A percentile compares a stretch with the other conserved stretches of the same genome.
Conservation (phyloP, 2,888 invertebrate species). For the Sinopyrophorus schimmeli region DNA sequence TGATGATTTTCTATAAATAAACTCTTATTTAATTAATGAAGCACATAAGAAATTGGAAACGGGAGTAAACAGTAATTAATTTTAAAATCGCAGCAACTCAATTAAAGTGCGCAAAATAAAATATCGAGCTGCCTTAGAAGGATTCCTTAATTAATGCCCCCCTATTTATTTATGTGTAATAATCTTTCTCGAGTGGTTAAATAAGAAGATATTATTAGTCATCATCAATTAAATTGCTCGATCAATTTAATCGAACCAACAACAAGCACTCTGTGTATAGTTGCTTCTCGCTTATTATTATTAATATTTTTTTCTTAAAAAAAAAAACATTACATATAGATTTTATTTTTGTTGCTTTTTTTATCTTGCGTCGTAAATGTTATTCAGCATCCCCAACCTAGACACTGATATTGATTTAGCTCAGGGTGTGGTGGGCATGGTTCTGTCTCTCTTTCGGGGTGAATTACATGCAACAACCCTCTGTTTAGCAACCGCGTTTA, state of each 20-base stretch:
- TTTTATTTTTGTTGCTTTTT: conserved; percentile 2
- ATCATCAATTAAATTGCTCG: conserved; percentile 9
- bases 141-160: conserved; percentile 10
- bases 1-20: background rate
- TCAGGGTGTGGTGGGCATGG: conserved; percentile 35
- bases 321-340: no score
- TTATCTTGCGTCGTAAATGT: background rate
- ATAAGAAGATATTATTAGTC: conserved; percentile 11
- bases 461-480: no score
- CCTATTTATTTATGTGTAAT: conserved; percentile 4
- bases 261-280: background rate
- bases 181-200: conserved; percentile 6
- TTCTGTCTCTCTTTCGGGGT: conserved; percentile 19
- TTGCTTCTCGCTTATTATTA: conserved; percentile 1
- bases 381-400: conserved; percentile 38
- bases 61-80: background rate
- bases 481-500: no score
- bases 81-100: conserved; percentile 1
- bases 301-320: no score
- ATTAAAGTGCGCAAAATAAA: conserved; percentile 3
- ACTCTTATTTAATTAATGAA: no score
- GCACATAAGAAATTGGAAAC: background rate
- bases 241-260: conserved; percentile 6
- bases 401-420: conserved; percentile 42
- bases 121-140: conserved; percentile 3